These are phyloP conservation scores for Tachina lurida DNA, from an alignment of 2,888 invertebrate species.

Conservation along the genomic window DNA sequence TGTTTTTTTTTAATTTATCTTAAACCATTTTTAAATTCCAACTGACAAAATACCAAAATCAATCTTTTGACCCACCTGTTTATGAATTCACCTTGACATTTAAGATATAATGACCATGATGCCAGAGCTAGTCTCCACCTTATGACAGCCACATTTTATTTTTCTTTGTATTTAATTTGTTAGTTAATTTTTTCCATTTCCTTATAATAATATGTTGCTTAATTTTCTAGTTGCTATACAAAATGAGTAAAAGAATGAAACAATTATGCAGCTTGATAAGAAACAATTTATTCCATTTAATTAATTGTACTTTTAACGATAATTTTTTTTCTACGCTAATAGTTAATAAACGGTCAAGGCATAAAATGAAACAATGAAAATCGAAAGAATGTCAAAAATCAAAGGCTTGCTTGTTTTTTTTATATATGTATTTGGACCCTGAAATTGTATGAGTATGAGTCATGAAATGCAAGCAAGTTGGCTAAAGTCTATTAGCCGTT, in stretches of 20 bases:
- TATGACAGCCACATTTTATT: no score
- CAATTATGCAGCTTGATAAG: constrained; percentile 27
- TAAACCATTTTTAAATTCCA: no score
- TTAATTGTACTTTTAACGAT: constrained; percentile 23
- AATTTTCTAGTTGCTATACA: background rate
- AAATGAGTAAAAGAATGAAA: constrained; percentile 5
- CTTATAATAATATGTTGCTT: background rate
- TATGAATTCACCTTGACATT: no score
- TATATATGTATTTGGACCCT: background rate
- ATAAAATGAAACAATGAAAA: constrained; percentile 32
- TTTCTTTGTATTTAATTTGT: no score
- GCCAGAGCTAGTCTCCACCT: no score
- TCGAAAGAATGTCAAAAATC: background rate
- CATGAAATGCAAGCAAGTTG: background rate
- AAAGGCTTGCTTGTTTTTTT: background rate
- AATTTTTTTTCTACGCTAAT: background rate
- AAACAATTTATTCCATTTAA: constrained; percentile 24
- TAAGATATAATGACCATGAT: no score
- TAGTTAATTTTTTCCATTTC: no score
- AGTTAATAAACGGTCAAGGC: constrained; percentile 32
- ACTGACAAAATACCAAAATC: no score
- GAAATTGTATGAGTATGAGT: background rate
- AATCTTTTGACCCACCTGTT: no score
- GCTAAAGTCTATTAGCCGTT: no score
- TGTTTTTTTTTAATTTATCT: no score